phyloP scores from a whole-genome alignment of 2,113 vertebrate species.

The Sphaerodactylus townsendi region DNA sequence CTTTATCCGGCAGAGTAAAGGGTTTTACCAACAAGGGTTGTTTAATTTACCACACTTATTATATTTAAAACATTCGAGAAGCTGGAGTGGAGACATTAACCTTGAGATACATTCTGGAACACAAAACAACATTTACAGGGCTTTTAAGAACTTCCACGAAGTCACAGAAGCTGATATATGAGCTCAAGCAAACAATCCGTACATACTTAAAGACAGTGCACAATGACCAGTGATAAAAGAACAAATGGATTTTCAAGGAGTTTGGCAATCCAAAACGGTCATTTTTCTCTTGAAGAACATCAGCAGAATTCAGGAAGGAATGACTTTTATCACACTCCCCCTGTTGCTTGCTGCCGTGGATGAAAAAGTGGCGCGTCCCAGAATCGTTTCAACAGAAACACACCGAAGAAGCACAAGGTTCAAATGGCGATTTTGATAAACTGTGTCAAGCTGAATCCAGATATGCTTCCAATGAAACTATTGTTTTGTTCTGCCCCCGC shows the following conservation, averaged over 20 bases:
- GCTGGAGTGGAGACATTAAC: background rate
- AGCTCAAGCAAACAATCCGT: background rate
- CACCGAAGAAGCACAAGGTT: too few species aligned
- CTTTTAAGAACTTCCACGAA: background rate
- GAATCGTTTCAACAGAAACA: too few species aligned
- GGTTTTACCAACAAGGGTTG: background rate
- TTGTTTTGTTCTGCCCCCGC: too few species aligned
- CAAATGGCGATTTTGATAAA: too few species aligned
- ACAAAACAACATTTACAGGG: background rate
- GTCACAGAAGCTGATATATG: background rate
- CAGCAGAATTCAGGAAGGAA: background rate
- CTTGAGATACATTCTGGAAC: background rate
- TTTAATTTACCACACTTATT: background rate
- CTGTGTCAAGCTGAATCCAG: too few species aligned
- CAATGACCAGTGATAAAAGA: background rate
- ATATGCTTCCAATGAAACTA: too few species aligned
- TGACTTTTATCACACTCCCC: too few species aligned
- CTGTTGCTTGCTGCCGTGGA: too few species aligned
- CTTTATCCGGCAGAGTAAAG: conserved; percentile 29
- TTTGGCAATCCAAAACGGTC: background rate
- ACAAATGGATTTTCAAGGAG: background rate
- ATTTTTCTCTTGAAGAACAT: background rate
- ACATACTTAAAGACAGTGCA: background rate
- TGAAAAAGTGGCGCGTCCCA: too few species aligned
- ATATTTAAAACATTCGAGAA: background rate